These are phyloP conservation scores for Cranoglanis bouderius DNA, from an alignment of 2,113 vertebrate species.

Conservation along the genomic window DNA sequence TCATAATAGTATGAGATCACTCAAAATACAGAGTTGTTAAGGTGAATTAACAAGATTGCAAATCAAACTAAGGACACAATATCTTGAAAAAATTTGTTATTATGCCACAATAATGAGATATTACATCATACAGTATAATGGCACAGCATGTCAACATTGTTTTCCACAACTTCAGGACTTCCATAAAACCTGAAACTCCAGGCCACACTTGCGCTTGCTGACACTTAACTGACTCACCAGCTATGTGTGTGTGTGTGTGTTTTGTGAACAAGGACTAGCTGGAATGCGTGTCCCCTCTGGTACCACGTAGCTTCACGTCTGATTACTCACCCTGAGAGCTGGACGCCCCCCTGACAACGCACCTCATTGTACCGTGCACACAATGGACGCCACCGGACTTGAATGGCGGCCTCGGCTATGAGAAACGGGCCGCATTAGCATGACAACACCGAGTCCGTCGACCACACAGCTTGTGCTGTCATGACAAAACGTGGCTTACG, in stretches of 20 bases:
- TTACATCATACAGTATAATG: background rate
- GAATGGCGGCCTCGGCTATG: constrained; percentile 45
- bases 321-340: constrained; percentile 40
- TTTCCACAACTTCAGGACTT: background rate
- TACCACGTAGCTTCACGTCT: constrained; percentile 41
- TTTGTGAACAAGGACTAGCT: constrained; percentile 6
- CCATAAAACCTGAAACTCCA: background rate
- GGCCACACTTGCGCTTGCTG: background rate
- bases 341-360: constrained; percentile 42
- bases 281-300: constrained; percentile 60
- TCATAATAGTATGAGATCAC: too few species aligned
- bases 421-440: constrained; percentile 50
- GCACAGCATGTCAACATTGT: background rate
- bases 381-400: constrained; percentile 45
- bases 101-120: background rate
- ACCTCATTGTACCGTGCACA: constrained; percentile 44
- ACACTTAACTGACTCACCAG: constrained; percentile 32
- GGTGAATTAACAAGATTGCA: background rate
- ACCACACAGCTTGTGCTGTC: constrained; percentile 46
- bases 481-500: constrained; percentile 37
- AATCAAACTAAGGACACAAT: background rate
- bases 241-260: constrained; percentile 15
- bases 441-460: constrained; percentile 44
- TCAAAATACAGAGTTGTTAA: background rate
- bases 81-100: background rate